Base-by-base conservation (phyloP, 53 echinoderm and acorn worm species). In the Henricia sp. region DNA sequence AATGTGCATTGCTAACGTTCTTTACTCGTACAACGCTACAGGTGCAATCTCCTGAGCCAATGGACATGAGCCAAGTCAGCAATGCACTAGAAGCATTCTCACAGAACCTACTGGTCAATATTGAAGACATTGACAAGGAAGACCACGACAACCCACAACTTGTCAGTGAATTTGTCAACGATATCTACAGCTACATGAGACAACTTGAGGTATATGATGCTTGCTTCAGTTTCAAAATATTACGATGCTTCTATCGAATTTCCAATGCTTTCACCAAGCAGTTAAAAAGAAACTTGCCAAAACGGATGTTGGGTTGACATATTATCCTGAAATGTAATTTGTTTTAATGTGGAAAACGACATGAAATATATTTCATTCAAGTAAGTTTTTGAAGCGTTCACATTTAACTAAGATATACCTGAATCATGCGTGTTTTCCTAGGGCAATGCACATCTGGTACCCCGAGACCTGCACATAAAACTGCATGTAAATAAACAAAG, bases 151-250 rank as follows among this genome's bases (percentile, higher is more conserved):
- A 91, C 85, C 96, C 96, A 44, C 96, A 96, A 72, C 94, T 96
- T 19, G 91, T 91, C 85, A 94, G 96, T 51, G 91, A 92, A 66
- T 96, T 91, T 63, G 96, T 92, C 58, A 96, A 96, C 37, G 96
- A 96, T 14, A 96, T 96, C 82, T 96, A 96, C 72, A 41, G 90
- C 28, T 96, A 96, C 88, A 90, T 96, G 88, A 91, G 94, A 23
- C 71, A 89, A 42, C 84, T 96, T 13, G 96, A 96, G 91, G 89
- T 89, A n/a, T n/a, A n/a, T n/a, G n/a, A n/a, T n/a, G n/a, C n/a
- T n/a, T n/a, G n/a, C n/a, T n/a, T n/a, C n/a, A n/a, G n/a, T n/a
- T n/a, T 68, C 36, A 17, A 19, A 27, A 32, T 3, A 1, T n/a
- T n/a, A n/a, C n/a, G n/a, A n/a, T n/a, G n/a, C n/a, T n/a, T n/a